A percentile compares a stretch with the other conserved stretches of the same genome.
Conservation (phyloP, 1,140 invertebrate genomes). For the Calosoma granatense region DNA sequence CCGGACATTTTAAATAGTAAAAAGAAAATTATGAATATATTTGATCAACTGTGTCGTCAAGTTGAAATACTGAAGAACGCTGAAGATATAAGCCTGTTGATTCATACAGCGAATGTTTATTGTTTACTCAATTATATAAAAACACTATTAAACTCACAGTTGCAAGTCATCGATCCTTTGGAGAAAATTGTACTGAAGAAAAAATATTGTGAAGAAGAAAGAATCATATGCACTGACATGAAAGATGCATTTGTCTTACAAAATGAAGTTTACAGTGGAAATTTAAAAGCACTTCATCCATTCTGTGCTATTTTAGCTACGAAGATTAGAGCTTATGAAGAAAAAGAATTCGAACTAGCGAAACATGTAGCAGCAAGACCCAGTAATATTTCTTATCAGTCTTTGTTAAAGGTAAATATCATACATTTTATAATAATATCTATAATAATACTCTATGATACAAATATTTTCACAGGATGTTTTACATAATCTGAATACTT, state of each 20-base stretch:
- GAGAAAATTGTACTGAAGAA: conserved; percentile 59
- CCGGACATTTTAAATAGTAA: not conserved
- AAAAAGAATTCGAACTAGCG: conserved; percentile 30
- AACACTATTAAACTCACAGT: conserved; percentile 27
- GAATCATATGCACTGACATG: conserved; percentile 23
- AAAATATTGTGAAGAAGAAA: conserved; percentile 52
- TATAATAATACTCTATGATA: conserved; percentile 9
- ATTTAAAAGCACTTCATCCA: conserved; percentile 25
- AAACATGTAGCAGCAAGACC: conserved; percentile 46
- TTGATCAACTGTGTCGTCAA: not conserved
- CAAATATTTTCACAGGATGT: conserved; percentile 21
- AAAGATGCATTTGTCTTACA: conserved; percentile 22
- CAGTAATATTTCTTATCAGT: conserved; percentile 39
- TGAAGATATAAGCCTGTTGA: not conserved
- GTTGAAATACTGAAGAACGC: not conserved
- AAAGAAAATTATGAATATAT: not conserved
- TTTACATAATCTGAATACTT: conserved; percentile 15
- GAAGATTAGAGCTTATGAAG: conserved; percentile 27
- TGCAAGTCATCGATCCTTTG: conserved; percentile 59
- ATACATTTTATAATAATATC: not conserved
- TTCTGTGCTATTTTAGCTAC: conserved; percentile 29
- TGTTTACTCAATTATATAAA: conserved; percentile 23
- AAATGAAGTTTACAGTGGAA: conserved; percentile 25
- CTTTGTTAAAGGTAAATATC: conserved; percentile 28
- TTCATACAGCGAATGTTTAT: not conserved